phyloP scores from a whole-genome alignment of 2,113 vertebrate species.

The Eretmochelys imbricata region DNA sequence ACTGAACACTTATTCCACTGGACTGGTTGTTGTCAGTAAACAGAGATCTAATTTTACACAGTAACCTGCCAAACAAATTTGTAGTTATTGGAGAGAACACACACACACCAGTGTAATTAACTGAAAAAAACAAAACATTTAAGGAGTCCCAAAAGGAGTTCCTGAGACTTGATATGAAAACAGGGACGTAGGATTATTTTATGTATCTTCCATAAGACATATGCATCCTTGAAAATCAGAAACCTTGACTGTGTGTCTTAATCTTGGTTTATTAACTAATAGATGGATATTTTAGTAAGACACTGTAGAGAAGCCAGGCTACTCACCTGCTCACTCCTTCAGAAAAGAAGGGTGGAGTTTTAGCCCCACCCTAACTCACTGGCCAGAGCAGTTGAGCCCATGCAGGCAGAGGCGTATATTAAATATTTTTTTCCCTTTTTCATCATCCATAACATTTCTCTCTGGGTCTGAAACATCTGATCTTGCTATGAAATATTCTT shows the following conservation, averaged over 20 bases:
- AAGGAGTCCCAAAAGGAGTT: constrained; percentile 60
- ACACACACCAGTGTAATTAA: constrained; percentile 53
- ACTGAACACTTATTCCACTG: background rate
- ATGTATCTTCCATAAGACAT: background rate
- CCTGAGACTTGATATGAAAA: constrained; percentile 55
- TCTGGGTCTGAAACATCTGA: background rate
- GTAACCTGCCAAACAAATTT: constrained; percentile 66
- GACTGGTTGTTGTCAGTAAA: constrained; percentile 40
- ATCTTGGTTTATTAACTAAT: constrained; percentile 27
- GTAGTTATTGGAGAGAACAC: constrained; percentile 57
- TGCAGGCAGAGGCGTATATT: background rate
- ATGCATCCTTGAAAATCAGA: background rate
- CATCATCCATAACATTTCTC: background rate
- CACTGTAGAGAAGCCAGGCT: background rate
- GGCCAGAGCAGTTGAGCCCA: background rate
- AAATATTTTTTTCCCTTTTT: constrained; percentile 4
- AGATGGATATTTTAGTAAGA: constrained; percentile 27
- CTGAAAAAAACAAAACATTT: constrained; percentile 61
- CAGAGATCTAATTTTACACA: constrained; percentile 53
- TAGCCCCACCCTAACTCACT: background rate
- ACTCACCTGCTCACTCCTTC: background rate
- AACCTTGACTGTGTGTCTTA: background rate
- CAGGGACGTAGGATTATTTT: constrained; percentile 35
- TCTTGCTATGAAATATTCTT: constrained; percentile 44
- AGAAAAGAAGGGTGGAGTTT: background rate